phyloP scores from a whole-genome alignment of 2,113 vertebrate genomes.

The Athene noctua region DNA sequence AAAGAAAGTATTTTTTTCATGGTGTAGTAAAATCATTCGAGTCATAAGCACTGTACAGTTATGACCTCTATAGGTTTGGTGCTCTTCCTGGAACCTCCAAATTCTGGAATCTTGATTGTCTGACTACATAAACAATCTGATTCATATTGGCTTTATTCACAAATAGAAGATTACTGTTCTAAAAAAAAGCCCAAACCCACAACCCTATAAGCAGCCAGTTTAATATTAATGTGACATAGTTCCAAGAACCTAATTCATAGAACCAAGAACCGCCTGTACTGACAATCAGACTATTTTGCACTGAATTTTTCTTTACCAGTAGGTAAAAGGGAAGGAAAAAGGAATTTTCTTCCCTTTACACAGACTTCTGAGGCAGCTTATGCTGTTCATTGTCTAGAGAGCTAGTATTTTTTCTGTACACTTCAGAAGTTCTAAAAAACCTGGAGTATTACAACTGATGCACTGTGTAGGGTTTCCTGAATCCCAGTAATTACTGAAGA shows the following conservation, averaged over 20 bases:
- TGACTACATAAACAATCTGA: background rate
- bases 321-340: background rate
- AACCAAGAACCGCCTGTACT: background rate
- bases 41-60: background rate
- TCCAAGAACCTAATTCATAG: background rate
- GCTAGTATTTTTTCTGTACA: background rate
- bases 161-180: background rate
- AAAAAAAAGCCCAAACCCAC: background rate
- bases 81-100: background rate
- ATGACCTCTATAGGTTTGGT: background rate
- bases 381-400: fast-evolving
- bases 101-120: background rate
- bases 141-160: background rate
- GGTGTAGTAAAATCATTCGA: background rate
- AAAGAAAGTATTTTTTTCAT: background rate
- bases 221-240: background rate
- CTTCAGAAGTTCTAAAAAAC: background rate
- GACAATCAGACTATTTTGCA: background rate
- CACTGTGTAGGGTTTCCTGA: background rate
- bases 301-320: background rate
- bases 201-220: background rate
- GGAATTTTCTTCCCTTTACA: background rate
- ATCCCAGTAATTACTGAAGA: background rate
- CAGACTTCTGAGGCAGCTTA: background rate
- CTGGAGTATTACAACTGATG: background rate